phyloP scores from a whole-genome alignment of 2,888 invertebrate species.

The Synanthedon formicaeformis region DNA sequence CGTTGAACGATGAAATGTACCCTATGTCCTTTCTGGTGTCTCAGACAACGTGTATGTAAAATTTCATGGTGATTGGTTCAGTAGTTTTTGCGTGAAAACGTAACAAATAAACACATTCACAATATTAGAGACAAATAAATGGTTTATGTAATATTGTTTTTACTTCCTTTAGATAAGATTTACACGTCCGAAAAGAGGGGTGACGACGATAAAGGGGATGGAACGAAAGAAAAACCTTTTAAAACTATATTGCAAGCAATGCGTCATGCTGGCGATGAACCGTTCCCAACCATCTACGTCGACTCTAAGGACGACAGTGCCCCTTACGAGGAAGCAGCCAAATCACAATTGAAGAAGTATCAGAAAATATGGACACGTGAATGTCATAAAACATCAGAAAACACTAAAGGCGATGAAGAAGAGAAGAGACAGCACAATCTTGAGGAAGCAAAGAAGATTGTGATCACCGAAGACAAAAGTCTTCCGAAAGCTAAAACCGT shows the following conservation, averaged over 20 bases:
- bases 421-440: conserved; percentile 87
- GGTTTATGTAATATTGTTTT: background rate
- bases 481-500: conserved; percentile 80
- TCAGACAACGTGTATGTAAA: too few relatives aligned
- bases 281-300: conserved; percentile 87
- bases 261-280: conserved; percentile 86
- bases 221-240: conserved; percentile 85
- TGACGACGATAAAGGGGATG: conserved; percentile 88
- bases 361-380: conserved; percentile 91
- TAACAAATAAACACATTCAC: too few relatives aligned
- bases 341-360: conserved; percentile 94
- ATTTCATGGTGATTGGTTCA: too few relatives aligned
- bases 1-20: too few relatives aligned
- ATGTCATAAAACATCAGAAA: conserved; percentile 81
- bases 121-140: too few relatives aligned
- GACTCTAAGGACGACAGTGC: conserved; percentile 81
- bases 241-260: conserved; percentile 91
- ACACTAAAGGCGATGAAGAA: conserved; percentile 81
- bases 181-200: conserved; percentile 93
- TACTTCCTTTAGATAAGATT: conserved; percentile 66
- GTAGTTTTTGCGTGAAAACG: too few relatives aligned
- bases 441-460: conserved; percentile 90
- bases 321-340: conserved; percentile 83
- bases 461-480: conserved; percentile 80
- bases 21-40: too few relatives aligned